phyloP scores from a whole-genome alignment of 2,888 invertebrate species.

The Luffia ferchaultella region DNA sequence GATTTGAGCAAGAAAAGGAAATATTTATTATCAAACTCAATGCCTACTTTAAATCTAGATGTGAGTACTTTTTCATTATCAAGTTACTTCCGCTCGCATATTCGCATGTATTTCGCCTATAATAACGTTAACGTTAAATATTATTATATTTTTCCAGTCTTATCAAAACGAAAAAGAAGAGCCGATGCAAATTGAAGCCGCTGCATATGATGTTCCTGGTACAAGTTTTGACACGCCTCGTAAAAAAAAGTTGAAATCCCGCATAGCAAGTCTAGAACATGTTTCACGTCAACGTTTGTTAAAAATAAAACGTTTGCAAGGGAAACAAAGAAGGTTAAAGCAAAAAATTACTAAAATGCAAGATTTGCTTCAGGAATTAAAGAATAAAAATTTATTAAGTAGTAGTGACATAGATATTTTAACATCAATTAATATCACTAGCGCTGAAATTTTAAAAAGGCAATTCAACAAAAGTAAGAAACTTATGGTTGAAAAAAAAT shows the following conservation, averaged over 20 bases:
- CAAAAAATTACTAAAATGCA: neutral
- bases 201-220: conserved; percentile 9
- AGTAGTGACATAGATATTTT: too few species aligned
- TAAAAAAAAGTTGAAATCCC: conserved; percentile 3
- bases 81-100: neutral
- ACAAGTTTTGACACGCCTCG: conserved; percentile 14
- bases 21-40: conserved; percentile 1
- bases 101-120: neutral
- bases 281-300: neutral
- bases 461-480: neutral
- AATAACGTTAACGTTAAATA: neutral
- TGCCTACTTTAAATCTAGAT: conserved; percentile 1
- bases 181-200: neutral
- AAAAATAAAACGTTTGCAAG: too few species aligned
- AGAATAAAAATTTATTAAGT: conserved; percentile 1
- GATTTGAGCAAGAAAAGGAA: neutral
- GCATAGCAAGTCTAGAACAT: neutral
- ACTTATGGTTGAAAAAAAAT: conserved; percentile 8
- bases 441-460: neutral
- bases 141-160: conserved; percentile 1
- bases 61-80: neutral
- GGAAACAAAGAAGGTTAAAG: too few species aligned
- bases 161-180: neutral
- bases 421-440: neutral
- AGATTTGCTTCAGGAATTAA: conserved; percentile 4